These are phyloP conservation scores for Cyclura pinguis DNA, from an alignment of 2,797 vertebrate species.

Conservation along the genomic window DNA sequence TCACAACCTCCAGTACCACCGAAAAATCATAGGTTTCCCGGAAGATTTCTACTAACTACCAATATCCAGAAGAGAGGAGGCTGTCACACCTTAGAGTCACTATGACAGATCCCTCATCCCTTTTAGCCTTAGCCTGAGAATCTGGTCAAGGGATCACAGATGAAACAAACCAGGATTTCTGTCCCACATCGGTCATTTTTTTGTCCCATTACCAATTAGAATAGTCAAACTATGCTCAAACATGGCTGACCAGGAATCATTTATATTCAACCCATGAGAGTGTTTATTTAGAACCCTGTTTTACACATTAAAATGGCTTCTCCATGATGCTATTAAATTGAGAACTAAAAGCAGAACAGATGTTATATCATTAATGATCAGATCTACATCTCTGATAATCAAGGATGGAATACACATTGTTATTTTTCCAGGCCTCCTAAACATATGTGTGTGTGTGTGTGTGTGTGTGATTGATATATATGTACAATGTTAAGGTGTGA, in stretches of 20 bases:
- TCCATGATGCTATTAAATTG: not conserved
- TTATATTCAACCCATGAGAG: not conserved
- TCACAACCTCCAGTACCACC: no score
- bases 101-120: no score
- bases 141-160: no score
- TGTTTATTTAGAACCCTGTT: not conserved
- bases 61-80: no score
- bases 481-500: not conserved
- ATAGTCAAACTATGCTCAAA: not conserved
- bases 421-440: not conserved
- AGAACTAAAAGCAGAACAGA: not conserved
- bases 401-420: not conserved
- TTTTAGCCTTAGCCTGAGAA: no score
- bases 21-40: no score
- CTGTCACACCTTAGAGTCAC: no score
- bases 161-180: no score
- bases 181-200: no score
- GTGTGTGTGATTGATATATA: not conserved
- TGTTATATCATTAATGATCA: not conserved
- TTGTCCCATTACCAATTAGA: no score
- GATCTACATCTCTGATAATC: not conserved
- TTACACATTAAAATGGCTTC: not conserved
- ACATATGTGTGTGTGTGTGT: no score
- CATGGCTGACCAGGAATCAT: not conserved
- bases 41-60: no score